phyloP scores from a whole-genome alignment of 2,888 invertebrate species.

The Scaptodrosophila latifasciaeformis region DNA sequence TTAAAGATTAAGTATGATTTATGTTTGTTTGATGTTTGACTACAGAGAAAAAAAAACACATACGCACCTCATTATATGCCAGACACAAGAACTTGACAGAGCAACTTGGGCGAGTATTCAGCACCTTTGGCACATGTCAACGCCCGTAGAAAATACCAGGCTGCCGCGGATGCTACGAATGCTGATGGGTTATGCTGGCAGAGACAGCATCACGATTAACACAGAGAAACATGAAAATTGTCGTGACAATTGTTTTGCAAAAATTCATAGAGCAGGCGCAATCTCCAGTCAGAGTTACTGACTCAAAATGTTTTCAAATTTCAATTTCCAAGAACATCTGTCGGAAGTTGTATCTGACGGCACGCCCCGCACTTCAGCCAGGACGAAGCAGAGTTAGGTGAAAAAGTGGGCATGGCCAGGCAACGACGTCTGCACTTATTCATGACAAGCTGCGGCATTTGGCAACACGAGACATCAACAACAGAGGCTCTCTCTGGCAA shows the following conservation, averaged over 20 bases:
- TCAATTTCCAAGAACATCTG: slow-evolving; percentile 46
- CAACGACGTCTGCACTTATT: slow-evolving; percentile 38
- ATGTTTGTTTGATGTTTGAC: slow-evolving; percentile 46
- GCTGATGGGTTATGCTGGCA: slow-evolving; percentile 29
- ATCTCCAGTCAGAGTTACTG: slow-evolving; percentile 24
- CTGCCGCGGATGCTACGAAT: slow-evolving; percentile 15
- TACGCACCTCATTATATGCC: slow-evolving; percentile 17
- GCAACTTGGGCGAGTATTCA: slow-evolving; percentile 11
- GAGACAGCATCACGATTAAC: slow-evolving; percentile 46
- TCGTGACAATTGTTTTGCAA: slow-evolving; percentile 50
- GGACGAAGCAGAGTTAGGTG: slow-evolving; percentile 20
- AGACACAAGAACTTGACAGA: slow-evolving; percentile 15
- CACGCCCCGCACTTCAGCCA: slow-evolving; percentile 54
- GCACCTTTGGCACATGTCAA: slow-evolving; percentile 57
- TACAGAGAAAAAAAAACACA: no score
- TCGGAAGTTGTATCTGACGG: slow-evolving; percentile 70
- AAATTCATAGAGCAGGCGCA: slow-evolving; percentile 31
- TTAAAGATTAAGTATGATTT: slow-evolving; percentile 45
- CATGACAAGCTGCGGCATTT: slow-evolving; percentile 55
- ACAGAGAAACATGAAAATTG: slow-evolving; percentile 38
- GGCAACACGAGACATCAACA: not conserved
- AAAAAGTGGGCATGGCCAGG: slow-evolving; percentile 34
- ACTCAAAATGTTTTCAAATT: not conserved
- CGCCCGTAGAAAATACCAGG: slow-evolving; percentile 46
- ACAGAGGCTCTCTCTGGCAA: slow-evolving; percentile 22